phyloP scores from a whole-genome alignment of 37 sponge, comb jelly and placozoan species.

The Eunapius fragilis region DNA sequence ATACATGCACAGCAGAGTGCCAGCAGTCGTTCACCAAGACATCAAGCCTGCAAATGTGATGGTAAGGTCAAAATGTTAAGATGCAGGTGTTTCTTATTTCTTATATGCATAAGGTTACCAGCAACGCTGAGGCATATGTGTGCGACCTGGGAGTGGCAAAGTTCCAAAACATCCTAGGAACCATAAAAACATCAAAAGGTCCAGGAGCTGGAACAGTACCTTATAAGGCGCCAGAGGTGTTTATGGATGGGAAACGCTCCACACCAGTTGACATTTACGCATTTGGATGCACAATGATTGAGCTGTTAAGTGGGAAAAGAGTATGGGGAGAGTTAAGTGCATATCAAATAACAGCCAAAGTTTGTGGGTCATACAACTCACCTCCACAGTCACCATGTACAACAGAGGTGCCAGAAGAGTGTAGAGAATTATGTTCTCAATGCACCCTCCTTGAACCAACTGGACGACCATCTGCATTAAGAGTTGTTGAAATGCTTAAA shows the following conservation, averaged over 20 bases:
- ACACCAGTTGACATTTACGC: conserved; percentile 14
- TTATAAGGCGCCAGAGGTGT: conserved; percentile 14
- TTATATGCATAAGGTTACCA: neutral
- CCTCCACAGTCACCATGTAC: neutral
- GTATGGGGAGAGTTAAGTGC: neutral
- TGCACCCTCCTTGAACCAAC: neutral
- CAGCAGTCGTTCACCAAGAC: no score
- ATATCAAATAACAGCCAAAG: neutral
- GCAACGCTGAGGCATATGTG: neutral
- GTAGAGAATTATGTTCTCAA: neutral
- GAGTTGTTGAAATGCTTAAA: neutral
- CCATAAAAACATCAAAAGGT: neutral
- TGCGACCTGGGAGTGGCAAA: conserved; percentile 10
- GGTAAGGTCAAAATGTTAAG: no score
- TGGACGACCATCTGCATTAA: neutral
- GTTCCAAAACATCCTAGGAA: neutral
- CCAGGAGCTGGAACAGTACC: neutral
- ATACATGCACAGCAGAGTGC: no score
- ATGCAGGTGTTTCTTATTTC: no score
- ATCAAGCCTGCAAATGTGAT: no score
- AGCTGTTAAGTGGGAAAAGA: neutral
- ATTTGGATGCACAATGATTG: neutral
- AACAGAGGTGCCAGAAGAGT: neutral
- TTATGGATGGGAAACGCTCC: neutral
- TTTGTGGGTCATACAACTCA: neutral